Evolutionary conservation across 2,797 vertebrate species (phyloP), one percentile per base, ranked within the genome.

Genomic region (Okamejei kenojei): DNA sequence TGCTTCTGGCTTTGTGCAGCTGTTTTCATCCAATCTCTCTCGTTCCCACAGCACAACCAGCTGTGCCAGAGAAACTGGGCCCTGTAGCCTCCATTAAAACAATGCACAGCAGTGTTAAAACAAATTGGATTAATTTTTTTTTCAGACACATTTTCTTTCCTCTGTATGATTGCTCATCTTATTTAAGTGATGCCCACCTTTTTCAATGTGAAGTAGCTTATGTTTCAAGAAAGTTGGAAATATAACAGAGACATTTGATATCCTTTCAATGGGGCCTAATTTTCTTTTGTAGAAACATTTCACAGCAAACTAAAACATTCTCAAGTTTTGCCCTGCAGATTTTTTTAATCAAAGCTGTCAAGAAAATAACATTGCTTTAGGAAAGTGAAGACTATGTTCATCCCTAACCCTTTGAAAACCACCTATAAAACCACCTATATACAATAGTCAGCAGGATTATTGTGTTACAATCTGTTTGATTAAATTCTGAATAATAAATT

Each of bases 161-260:
- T 68, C 71, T 2, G 5, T 92, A 54, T 92, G 65, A 76, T 92
- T 92, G 73, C 68, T 92, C 11, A 71, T 76, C 68, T 76, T 26
- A 76, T 74, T 92, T 54, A 76, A 54, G 63, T 35, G 71, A 92
- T 23, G 45, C 19, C 29, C 65, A 74, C 68, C 68, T 32, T 76
- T 54, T 76, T 92, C 90, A 92, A 15, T 63, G 13, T 6, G 68
- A 76, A 92, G 26, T 76, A 23, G 6, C 23, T 92, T 76, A 74
- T 92, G 45, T 74, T 74, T 92, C 68, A 92, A 76, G 68, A 92
- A 76, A 54, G 38, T 54, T 92, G 71, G 19, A 92, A 92, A 92
- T 17, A 76, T 74, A 92, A 92, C 73, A 74, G 73, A 29, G 71
- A 76, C 74, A 92, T 92, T 92, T 71, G 76, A 92, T 73, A 92